phyloP scores from a whole-genome alignment of 2,797 vertebrate species.

The Epinephelus malabaricus region DNA sequence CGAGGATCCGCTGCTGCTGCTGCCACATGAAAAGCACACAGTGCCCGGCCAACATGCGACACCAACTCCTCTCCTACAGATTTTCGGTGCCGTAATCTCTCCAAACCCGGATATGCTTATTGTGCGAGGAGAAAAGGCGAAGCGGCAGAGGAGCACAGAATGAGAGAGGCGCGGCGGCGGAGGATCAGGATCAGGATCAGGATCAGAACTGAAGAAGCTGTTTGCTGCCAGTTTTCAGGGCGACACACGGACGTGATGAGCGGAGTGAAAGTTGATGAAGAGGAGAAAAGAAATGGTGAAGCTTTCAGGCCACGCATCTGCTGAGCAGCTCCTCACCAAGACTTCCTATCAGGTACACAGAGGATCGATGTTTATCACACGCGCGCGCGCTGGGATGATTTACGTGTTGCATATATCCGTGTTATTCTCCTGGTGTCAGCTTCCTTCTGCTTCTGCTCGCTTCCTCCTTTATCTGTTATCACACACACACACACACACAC shows the following conservation, averaged over 20 bases:
- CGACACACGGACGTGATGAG: slow-evolving; percentile 16
- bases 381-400: slow-evolving; percentile 5
- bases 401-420: slow-evolving; percentile 52
- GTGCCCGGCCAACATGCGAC: slow-evolving; percentile 42
- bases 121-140: slow-evolving; percentile 18
- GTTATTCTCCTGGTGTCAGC: slow-evolving; percentile 9
- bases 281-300: slow-evolving; percentile 43
- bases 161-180: slow-evolving; percentile 48
- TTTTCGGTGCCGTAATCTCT: slow-evolving; percentile 1
- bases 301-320: slow-evolving; percentile 22
- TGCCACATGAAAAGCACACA: slow-evolving; percentile 42
- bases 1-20: slow-evolving; percentile 20
- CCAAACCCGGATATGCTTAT: slow-evolving; percentile 47
- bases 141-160: slow-evolving; percentile 29
- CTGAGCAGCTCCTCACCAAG: slow-evolving; percentile 31
- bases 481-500: not conserved
- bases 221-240: not conserved
- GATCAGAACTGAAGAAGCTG: not conserved
- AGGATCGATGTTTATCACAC: slow-evolving; percentile 10
- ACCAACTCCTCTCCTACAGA: slow-evolving; percentile 18
- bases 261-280: slow-evolving; percentile 38
- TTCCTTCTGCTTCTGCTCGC: not conserved
- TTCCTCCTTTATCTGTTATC: too few species aligned
- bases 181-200: too few species aligned
- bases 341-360: slow-evolving; percentile 58